Conservation (phyloP, 1,140 invertebrate species). For the Cydia fagiglandana region DNA sequence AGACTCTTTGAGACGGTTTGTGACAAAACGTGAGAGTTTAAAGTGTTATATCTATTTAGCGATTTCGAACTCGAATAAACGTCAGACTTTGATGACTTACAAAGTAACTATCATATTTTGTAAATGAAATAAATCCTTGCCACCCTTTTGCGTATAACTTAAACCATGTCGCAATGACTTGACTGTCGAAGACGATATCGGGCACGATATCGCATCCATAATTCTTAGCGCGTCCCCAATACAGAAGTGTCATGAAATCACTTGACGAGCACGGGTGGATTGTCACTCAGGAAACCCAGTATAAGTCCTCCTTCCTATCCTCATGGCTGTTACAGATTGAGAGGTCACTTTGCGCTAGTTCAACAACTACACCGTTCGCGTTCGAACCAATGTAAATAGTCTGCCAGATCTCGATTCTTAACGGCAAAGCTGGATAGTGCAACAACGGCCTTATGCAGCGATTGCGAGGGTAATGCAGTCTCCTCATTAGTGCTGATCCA, state of each 20-base stretch:
- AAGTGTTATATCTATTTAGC: no score
- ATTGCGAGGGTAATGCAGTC: constrained; percentile 16
- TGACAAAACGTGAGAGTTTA: no score
- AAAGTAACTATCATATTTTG: no score
- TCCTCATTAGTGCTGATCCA: constrained; percentile 29
- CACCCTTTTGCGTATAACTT: constrained; percentile 1
- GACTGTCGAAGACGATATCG: not conserved
- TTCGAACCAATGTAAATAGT: not conserved
- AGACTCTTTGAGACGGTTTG: no score
- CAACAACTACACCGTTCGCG: not conserved
- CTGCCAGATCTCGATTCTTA: not conserved
- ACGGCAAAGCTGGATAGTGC: not conserved
- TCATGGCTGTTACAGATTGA: not conserved
- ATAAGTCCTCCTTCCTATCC: not conserved
- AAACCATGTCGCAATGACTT: not conserved
- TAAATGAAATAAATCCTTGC: not conserved
- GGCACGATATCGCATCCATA: constrained; percentile 1
- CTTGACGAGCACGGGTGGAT: not conserved
- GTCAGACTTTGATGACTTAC: no score
- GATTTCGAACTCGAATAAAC: no score
- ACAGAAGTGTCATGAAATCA: not conserved
- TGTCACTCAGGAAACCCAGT: not conserved
- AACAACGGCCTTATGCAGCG: constrained; percentile 2
- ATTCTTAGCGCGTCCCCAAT: constrained; percentile 1
- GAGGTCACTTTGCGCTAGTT: not conserved